Percentiles rank a stretch among this genome's conserved stretches.
Conservation (phyloP, 2,888 invertebrate genomes). For the Mythimna lalbum region DNA sequence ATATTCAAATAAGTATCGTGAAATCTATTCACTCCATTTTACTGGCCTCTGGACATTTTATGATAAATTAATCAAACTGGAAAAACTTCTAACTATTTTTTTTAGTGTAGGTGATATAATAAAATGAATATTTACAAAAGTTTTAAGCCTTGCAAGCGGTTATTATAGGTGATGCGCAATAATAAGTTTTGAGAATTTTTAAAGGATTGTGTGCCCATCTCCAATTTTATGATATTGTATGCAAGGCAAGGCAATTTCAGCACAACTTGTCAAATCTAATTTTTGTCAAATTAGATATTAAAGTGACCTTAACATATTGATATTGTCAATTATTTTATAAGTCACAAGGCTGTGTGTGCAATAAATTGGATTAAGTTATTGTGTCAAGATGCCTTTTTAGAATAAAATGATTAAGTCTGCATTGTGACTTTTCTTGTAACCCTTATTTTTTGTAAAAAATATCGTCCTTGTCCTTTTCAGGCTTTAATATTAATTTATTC, state of each 20-base stretch:
- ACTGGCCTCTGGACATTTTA: not conserved
- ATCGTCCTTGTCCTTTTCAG: conserved; percentile 39
- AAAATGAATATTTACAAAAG: not conserved
- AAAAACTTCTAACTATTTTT: not conserved
- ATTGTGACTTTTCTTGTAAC: conserved; percentile 14
- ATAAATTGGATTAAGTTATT: conserved; percentile 74
- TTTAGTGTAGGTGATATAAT: not conserved
- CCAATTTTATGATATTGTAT: not conserved
- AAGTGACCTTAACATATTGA: conserved; percentile 55
- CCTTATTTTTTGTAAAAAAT: not conserved
- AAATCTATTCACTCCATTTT: too few species aligned
- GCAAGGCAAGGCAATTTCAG: not conserved
- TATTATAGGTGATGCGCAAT: not conserved
- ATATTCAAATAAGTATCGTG: too few species aligned
- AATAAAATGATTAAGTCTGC: conserved; percentile 60
- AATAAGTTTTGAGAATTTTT: not conserved
- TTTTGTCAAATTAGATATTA: conserved; percentile 46
- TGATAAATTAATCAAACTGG: not conserved
- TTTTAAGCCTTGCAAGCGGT: not conserved
- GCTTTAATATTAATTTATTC: not conserved
- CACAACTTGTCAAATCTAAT: conserved; percentile 7
- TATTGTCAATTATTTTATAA: conserved; percentile 76
- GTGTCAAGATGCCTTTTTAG: conserved; percentile 58
- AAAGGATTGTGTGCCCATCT: not conserved
- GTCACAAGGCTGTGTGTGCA: conserved; percentile 81